A percentile compares a stretch with the other conserved stretches of the same genome.
phyloP scores from a whole-genome alignment of 2,888 invertebrate genomes.

The Troilus luridus region DNA sequence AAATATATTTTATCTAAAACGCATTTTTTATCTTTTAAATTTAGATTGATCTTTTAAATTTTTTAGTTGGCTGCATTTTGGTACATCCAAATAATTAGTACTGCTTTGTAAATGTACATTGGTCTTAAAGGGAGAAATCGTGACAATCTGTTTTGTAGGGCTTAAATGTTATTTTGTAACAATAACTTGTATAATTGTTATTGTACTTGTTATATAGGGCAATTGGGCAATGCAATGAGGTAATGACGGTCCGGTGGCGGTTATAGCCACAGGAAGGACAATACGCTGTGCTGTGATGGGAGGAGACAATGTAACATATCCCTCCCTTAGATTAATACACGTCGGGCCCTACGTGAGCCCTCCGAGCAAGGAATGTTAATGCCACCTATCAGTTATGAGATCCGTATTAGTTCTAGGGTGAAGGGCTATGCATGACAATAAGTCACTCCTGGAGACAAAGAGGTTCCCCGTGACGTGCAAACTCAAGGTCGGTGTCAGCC shows the following conservation, averaged over 20 bases:
- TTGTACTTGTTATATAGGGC: not conserved
- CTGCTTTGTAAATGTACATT: too few relatives aligned
- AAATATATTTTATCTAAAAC: too few relatives aligned
- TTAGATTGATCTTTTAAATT: too few relatives aligned
- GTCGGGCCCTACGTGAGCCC: not conserved
- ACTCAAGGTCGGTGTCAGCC: not conserved
- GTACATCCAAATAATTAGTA: too few relatives aligned
- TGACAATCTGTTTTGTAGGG: too few relatives aligned
- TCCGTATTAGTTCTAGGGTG: constrained; percentile 3
- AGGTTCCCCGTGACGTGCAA: not conserved
- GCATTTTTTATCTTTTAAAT: too few relatives aligned
- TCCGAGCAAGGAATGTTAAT: constrained; percentile 13
- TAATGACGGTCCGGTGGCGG: not conserved
- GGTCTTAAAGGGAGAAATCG: too few relatives aligned
- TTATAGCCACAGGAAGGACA: not conserved
- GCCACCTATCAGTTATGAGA: constrained; percentile 23
- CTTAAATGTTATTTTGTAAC: too few relatives aligned
- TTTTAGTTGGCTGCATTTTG: too few relatives aligned
- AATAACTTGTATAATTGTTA: not conserved
- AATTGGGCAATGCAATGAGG: not conserved
- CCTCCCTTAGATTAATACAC: not conserved
- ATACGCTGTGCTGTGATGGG: not conserved
- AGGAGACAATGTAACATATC: not conserved
- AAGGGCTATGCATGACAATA: constrained; percentile 21
- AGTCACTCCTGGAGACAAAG: not conserved